Percentiles rank a stretch among this genome's conserved stretches.
Evolutionary conservation across 2,797 vertebrate species (phyloP).

Genomic region (Lycodopsis pacificus): DNA sequence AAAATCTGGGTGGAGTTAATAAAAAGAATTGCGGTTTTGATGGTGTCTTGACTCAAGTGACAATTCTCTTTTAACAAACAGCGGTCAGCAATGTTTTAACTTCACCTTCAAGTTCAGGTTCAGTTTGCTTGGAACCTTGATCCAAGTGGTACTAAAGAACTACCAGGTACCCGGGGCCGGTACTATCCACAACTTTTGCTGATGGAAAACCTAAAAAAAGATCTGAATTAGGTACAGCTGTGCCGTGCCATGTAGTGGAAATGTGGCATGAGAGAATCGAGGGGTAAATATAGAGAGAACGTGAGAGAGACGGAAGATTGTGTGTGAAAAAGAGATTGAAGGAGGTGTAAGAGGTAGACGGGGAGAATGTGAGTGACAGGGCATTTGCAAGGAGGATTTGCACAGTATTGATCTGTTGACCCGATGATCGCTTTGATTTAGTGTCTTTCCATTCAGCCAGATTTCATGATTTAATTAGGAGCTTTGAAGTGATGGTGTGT

Average conservation of each 20-base stretch:
- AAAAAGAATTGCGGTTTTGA: no score
- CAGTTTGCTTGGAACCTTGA: neutral
- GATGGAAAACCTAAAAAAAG: neutral
- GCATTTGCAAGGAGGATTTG: slow-evolving; percentile 52
- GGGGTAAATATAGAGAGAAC: slow-evolving; percentile 21
- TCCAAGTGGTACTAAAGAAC: neutral
- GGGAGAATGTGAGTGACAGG: slow-evolving; percentile 33
- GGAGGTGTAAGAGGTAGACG: neutral
- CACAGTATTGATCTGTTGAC: slow-evolving; percentile 68
- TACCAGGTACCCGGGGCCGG: neutral
- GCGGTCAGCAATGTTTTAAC: neutral
- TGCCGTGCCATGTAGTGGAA: neutral
- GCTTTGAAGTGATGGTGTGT: slow-evolving; percentile 33
- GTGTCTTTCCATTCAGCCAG: slow-evolving; percentile 54
- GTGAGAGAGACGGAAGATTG: neutral
- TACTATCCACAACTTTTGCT: neutral
- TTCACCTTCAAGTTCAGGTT: no score
- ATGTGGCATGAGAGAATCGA: neutral
- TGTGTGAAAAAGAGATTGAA: neutral
- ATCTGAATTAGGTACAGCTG: neutral
- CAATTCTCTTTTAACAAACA: no score
- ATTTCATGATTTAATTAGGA: slow-evolving; percentile 62
- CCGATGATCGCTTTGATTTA: slow-evolving; percentile 66
- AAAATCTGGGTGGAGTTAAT: no score
- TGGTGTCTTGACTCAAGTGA: no score